Evolutionary conservation across 2,888 invertebrate genomes (phyloP), one percentile per base, ranked within the genome.

Genomic region (Aphrophora alni): DNA sequence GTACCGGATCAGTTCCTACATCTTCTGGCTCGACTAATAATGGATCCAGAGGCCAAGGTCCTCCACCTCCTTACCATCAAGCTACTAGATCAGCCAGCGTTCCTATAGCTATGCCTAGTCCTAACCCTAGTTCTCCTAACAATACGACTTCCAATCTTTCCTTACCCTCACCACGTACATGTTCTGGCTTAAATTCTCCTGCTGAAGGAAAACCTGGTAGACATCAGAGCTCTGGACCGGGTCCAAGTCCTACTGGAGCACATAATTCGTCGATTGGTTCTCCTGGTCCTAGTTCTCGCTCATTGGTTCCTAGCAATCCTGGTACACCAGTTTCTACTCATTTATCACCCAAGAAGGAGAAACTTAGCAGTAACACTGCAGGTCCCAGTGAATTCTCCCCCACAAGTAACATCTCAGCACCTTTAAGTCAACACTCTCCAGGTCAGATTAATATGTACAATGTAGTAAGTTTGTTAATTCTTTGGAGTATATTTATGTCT

Each of bases 41-140:
- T 85, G 88, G 83, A 85, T 87, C n/a, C 87, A 83, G 88, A 81
- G 85, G 86, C 84, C 94, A 94, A 88, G 94, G 94, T 5, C 94
- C 94, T n/a, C 94, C 94, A 25, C 94, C 94, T 17, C 94, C 94
- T 59, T 93, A 93, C 88, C 94, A 94, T 88, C 93, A 93, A 87
- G 93, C 93, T 27, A 93, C 92, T 80, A 90, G 94, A 82, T 93
- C 93, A 79, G 93, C 93, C 44, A 94, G 93, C 85, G 93, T 93
- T 83, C 93, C 93, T 70, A 93, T 93, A 83, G 93, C 94, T 59
- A 91, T 93, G 85, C 93, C 93, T 86, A 94, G 93, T 85, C 93
- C 94, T 14, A 93, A 92, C 88, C 94, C 94, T 0, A 85, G 85
- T 72, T 94, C 94, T 84, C 93, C 94, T 0, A 93, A 93, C 84